Percentiles rank a stretch among this genome's conserved stretches.
These are phyloP conservation scores for Melieria picta DNA, from an alignment of 2,888 invertebrate genomes.

Conservation along the genomic window DNA sequence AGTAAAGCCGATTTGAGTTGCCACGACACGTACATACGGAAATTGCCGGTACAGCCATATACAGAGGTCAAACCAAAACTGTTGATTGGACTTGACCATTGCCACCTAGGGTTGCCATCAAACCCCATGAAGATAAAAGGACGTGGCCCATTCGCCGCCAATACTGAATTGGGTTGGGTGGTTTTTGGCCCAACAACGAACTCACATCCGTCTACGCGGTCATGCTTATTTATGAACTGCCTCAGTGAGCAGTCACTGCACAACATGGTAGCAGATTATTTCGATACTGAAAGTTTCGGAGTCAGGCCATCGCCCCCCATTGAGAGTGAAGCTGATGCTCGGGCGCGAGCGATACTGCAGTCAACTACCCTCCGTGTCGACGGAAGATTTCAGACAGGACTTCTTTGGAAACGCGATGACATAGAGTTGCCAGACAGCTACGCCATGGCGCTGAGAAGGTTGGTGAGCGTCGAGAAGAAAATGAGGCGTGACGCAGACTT, in stretches of 20 bases:
- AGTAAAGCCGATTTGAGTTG: too few species aligned
- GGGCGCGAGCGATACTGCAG: too few species aligned
- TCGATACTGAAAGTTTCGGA: slow-evolving; percentile 28
- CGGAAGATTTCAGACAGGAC: too few species aligned
- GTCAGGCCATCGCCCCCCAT: slow-evolving; percentile 11
- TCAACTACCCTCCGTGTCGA: too few species aligned
- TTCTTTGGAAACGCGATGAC: too few species aligned
- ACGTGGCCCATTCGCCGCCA: slow-evolving; percentile 21
- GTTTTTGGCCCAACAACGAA: neutral
- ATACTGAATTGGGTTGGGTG: slow-evolving; percentile 10
- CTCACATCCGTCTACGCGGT: neutral
- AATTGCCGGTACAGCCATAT: slow-evolving; percentile 2
- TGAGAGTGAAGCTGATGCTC: slow-evolving; percentile 20
- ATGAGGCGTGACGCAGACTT: too few species aligned
- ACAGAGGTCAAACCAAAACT: slow-evolving; percentile 4
- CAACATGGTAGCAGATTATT: slow-evolving; percentile 28
- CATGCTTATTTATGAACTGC: neutral
- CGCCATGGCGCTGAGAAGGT: too few species aligned
- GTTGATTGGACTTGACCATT: slow-evolving; percentile 8
- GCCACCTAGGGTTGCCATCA: slow-evolving; percentile 28
- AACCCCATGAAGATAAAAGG: neutral
- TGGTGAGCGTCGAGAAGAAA: too few species aligned
- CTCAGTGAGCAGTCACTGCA: slow-evolving; percentile 17
- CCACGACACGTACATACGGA: too few species aligned
- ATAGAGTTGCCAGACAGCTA: too few species aligned